Conservation (phyloP, 1,140 invertebrate species). For the Neoseiulus cucumeris region DNA sequence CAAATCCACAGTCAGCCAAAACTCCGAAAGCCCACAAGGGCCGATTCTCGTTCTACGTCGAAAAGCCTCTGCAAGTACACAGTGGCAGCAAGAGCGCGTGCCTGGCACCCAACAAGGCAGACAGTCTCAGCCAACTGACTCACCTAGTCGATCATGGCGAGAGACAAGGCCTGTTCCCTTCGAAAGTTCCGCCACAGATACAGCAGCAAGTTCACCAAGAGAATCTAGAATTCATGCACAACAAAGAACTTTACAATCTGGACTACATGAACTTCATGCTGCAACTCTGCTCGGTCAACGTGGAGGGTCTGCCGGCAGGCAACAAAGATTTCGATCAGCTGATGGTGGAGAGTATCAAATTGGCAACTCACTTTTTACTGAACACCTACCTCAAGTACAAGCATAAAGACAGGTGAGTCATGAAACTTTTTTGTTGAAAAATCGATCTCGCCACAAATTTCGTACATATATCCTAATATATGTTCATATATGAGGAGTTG, state of each 20-base stretch:
- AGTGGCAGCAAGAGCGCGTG: background rate
- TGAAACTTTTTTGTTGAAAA: too few relatives aligned
- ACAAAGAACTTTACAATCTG: slow-evolving; percentile 32
- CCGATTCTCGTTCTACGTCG: slow-evolving; percentile 17
- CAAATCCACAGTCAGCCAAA: slow-evolving; percentile 17
- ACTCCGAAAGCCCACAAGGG: slow-evolving; percentile 26
- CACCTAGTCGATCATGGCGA: slow-evolving; percentile 35
- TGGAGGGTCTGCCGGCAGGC: slow-evolving; percentile 21
- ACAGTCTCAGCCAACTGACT: slow-evolving; percentile 33
- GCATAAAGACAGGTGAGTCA: slow-evolving; percentile 26
- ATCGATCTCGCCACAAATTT: too few relatives aligned
- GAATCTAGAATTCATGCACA: slow-evolving; percentile 36
- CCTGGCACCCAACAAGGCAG: slow-evolving; percentile 15
- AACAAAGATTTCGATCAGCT: slow-evolving; percentile 22
- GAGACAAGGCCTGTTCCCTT: slow-evolving; percentile 30
- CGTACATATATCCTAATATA: too few relatives aligned
- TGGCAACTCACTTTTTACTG: slow-evolving; percentile 31
- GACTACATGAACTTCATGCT: slow-evolving; percentile 37
- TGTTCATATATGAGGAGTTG: too few relatives aligned
- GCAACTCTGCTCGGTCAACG: slow-evolving; percentile 27
- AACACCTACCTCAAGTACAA: slow-evolving; percentile 34
- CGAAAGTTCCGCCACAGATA: slow-evolving; percentile 32
- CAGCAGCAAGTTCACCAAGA: slow-evolving; percentile 32
- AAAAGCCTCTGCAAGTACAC: slow-evolving; percentile 14
- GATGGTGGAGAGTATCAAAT: slow-evolving; percentile 26